phyloP scores from a whole-genome alignment of 2,888 invertebrate species.

The Coecobrya sp. region DNA sequence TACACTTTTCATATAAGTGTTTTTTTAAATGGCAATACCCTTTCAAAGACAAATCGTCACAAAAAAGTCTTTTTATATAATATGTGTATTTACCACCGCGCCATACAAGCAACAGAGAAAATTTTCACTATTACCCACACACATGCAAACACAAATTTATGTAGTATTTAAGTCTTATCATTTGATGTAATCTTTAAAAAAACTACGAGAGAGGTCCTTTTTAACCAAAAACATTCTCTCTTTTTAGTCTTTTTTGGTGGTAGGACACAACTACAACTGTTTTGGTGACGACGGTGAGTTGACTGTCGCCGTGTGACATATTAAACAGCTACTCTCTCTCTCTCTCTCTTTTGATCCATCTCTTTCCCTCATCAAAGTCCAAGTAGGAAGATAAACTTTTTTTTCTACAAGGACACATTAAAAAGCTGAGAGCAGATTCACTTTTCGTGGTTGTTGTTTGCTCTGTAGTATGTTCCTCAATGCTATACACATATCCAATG shows the following conservation, averaged over 20 bases:
- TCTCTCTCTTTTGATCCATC: neutral
- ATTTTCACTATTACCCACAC: neutral
- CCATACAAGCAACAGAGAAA: neutral
- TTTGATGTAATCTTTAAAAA: neutral
- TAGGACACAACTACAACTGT: neutral
- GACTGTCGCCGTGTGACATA: constrained; percentile 18
- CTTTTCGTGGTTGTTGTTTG: constrained; percentile 23
- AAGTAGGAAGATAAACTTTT: constrained; percentile 45
- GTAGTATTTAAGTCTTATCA: neutral
- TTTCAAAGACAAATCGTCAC: neutral
- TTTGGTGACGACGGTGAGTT: constrained; percentile 18
- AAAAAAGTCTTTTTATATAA: neutral
- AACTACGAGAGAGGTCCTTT: neutral
- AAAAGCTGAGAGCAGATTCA: constrained; percentile 15
- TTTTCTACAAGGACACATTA: constrained; percentile 49
- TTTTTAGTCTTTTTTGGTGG: constrained; percentile 20
- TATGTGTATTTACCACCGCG: neutral
- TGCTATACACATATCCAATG: neutral
- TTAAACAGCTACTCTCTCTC: constrained; percentile 9
- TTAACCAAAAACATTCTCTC: neutral
- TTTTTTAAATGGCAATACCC: too few relatives aligned
- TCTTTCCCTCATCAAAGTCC: constrained; percentile 8
- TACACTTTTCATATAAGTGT: too few relatives aligned
- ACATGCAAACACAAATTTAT: neutral
- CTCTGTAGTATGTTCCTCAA: constrained; percentile 23